Conservation (phyloP, 2,888 invertebrate species). For the Eristalinus sepulchralis region DNA sequence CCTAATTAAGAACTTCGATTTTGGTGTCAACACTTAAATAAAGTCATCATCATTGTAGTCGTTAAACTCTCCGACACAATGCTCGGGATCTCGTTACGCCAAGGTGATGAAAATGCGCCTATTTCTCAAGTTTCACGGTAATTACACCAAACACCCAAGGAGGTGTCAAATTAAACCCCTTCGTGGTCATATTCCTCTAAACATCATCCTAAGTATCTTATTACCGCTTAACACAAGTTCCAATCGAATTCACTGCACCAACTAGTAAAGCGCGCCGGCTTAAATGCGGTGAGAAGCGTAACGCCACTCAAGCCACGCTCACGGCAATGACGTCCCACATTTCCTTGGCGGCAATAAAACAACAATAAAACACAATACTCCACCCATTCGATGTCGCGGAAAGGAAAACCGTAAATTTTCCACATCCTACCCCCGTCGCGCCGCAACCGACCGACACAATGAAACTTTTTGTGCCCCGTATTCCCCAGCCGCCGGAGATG, state of each 20-base stretch:
- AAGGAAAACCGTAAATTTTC: constrained; percentile 55
- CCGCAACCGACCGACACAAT: constrained; percentile 23
- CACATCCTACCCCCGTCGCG: neutral
- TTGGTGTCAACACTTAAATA: neutral
- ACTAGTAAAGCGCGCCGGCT: constrained; percentile 25
- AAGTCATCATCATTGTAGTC: neutral
- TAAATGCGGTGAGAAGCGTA: constrained; percentile 29
- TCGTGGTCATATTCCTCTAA: constrained; percentile 10
- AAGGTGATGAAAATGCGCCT: neutral
- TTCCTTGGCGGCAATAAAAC: constrained; percentile 54
- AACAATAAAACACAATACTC: constrained; percentile 61
- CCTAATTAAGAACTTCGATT: neutral
- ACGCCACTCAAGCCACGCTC: constrained; percentile 43
- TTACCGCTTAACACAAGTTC: constrained; percentile 48
- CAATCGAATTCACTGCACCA: constrained; percentile 15
- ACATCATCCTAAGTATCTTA: constrained; percentile 38
- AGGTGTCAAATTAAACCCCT: constrained; percentile 39
- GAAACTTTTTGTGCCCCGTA: constrained; percentile 8
- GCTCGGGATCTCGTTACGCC: neutral
- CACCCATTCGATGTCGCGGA: constrained; percentile 22
- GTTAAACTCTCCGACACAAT: neutral
- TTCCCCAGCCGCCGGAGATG: constrained; percentile 40
- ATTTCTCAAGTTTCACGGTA: neutral
- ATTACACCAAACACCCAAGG: neutral
- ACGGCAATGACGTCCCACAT: constrained; percentile 20